Percentiles rank a stretch among this genome's conserved stretches.
Conservation (phyloP, 2,888 invertebrate genomes). For the Agrotis puta region DNA sequence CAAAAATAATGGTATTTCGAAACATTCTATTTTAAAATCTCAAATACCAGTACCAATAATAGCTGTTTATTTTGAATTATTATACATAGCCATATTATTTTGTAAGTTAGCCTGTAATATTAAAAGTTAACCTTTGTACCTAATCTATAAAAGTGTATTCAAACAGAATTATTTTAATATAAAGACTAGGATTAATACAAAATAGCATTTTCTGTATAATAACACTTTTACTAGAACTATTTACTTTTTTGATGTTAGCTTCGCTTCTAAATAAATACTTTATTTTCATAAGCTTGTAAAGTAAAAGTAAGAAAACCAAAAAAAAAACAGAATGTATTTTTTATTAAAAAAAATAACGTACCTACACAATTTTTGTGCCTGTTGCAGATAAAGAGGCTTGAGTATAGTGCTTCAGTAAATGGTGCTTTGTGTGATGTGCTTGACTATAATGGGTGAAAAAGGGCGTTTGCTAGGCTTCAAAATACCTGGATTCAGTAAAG, state of each 20-base stretch:
- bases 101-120: constrained; percentile 56
- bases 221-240: constrained; percentile 25
- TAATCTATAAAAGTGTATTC: constrained; percentile 45
- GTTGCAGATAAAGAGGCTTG: neutral
- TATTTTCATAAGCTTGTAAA: constrained; percentile 54
- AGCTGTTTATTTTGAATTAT: constrained; percentile 28
- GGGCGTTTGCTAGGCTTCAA: neutral
- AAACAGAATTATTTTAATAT: constrained; percentile 29
- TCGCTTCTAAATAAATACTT: constrained; percentile 44
- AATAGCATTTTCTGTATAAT: constrained; percentile 53
- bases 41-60: constrained; percentile 6
- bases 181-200: constrained; percentile 59
- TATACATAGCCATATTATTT: constrained; percentile 73
- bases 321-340: constrained; percentile 9
- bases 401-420: constrained; percentile 34
- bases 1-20: neutral
- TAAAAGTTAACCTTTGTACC: constrained; percentile 46
- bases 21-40: too few species aligned
- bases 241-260: constrained; percentile 32
- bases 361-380: constrained; percentile 42
- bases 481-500: neutral
- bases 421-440: constrained; percentile 48
- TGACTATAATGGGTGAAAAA: constrained; percentile 34
- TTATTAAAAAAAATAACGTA: neutral
- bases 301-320: constrained; percentile 34